Conservation (phyloP, 1,140 invertebrate species). For the Aphis craccivora region DNA sequence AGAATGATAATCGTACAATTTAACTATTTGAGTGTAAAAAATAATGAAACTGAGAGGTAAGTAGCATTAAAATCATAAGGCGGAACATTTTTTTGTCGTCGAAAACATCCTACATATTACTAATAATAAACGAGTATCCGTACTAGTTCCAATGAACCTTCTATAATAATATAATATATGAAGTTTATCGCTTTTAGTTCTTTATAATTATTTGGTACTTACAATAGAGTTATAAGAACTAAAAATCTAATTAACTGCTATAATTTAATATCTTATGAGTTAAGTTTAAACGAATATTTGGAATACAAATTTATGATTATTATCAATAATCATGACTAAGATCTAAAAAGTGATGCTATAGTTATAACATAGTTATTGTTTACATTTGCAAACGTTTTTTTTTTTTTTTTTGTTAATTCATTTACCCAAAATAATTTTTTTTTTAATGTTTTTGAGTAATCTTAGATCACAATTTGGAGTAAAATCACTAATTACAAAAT, state of each 20-base stretch:
- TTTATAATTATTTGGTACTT: background rate
- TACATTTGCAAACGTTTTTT: background rate
- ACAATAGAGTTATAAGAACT: background rate
- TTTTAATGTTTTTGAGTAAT: too few relatives aligned
- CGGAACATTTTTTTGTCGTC: background rate
- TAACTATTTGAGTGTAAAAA: background rate
- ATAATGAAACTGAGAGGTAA: background rate
- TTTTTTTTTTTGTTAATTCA: too few relatives aligned
- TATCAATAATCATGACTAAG: background rate
- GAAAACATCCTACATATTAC: background rate
- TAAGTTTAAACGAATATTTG: background rate
- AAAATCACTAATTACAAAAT: too few relatives aligned
- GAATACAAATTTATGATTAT: background rate
- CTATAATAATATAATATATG: too few relatives aligned
- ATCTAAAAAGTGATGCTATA: background rate
- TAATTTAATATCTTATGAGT: background rate
- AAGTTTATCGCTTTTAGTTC: background rate
- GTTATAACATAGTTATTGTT: background rate
- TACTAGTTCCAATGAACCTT: background rate
- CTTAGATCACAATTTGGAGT: too few relatives aligned
- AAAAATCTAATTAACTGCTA: too few relatives aligned
- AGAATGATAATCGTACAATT: background rate
- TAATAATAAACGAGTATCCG: background rate
- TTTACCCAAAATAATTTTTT: too few relatives aligned
- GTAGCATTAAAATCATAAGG: background rate